Evolutionary conservation across 2,888 invertebrate genomes (phyloP), one percentile per base, ranked within the genome.

Genomic region (Salpingus planirostris): DNA sequence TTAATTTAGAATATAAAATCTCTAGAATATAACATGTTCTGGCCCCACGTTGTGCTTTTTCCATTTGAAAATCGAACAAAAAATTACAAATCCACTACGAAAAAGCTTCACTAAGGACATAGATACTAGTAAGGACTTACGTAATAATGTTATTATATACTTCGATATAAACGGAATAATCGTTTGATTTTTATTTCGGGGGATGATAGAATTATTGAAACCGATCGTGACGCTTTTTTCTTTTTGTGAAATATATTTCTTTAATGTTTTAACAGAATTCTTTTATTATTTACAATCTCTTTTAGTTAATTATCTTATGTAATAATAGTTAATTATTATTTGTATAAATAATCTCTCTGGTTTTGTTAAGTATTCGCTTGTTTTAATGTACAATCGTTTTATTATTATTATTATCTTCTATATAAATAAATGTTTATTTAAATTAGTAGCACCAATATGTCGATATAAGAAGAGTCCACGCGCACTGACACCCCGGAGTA

Each of bases 401-500:
- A 23, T 36, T 29, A 28, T n/a, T n/a, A n/a, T n/a, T n/a, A n/a
- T 29, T 32, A 28, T 33, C 33, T 26, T 28, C 34, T 21, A 31
- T 29, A 21, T 31, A 24, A 18, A 11, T 21, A 31, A 8, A 28
- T 30, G 31, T 34, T 31, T 40, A 38, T 45, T 47, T 49, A 45
- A 43, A 47, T 46, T 43, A 44, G 38, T 53, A 55, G 55, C 55
- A 55, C 55, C 55, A 54, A 47, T 45, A 47, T 48, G 47, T 52
- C 53, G 55, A 55, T 55, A 52, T 51, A 46, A 47, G 43, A 43
- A 45, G 43, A 45, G 44, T 47, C 46, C 47, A 40, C 43, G 47
- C 49, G 44, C 45, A 46, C 40, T 46, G 48, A 38, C 41, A 46
- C 46, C 50, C 47, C 42, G 46, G 50, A 52, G 51, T 49, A 52